Conservation (phyloP, 2,113 vertebrate genomes). For the Python bivittatus region DNA sequence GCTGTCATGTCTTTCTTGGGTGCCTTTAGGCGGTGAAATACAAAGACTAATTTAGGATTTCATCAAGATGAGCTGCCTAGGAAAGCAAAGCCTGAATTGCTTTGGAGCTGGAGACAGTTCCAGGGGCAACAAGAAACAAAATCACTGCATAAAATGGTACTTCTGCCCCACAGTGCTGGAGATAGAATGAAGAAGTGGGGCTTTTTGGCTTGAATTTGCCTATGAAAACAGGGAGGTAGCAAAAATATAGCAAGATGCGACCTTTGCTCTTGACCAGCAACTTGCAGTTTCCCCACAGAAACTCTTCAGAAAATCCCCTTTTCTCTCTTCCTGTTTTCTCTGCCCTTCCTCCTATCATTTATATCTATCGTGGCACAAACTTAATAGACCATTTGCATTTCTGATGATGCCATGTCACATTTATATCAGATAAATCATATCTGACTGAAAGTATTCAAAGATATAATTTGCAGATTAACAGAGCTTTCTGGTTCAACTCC, state of each 20-base stretch:
- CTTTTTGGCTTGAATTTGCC: not conserved
- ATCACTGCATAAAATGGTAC: not conserved
- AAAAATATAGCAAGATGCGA: not conserved
- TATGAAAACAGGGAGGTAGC: not conserved
- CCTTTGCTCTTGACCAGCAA: not conserved
- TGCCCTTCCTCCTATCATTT: not conserved
- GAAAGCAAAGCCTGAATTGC: not conserved
- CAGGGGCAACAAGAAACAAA: not conserved
- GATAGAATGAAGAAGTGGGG: not conserved
- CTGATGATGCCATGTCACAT: not conserved
- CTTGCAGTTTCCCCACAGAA: not conserved
- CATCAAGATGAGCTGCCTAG: slow-evolving; percentile 3
- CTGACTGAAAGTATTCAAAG: not conserved
- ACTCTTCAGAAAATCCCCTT: not conserved
- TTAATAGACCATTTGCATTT: not conserved
- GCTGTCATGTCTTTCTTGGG: slow-evolving; percentile 14
- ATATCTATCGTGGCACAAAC: not conserved
- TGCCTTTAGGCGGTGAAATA: not conserved
- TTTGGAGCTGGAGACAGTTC: not conserved
- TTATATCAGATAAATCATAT: not conserved
- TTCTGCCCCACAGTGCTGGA: not conserved
- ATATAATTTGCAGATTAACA: not conserved
- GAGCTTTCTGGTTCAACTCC: not conserved
- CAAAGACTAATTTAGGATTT: not conserved
- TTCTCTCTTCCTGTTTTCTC: not conserved